These are phyloP conservation scores for Kryphioiulus occultus DNA, from an alignment of 2,888 invertebrate genomes.

Conservation along the genomic window DNA sequence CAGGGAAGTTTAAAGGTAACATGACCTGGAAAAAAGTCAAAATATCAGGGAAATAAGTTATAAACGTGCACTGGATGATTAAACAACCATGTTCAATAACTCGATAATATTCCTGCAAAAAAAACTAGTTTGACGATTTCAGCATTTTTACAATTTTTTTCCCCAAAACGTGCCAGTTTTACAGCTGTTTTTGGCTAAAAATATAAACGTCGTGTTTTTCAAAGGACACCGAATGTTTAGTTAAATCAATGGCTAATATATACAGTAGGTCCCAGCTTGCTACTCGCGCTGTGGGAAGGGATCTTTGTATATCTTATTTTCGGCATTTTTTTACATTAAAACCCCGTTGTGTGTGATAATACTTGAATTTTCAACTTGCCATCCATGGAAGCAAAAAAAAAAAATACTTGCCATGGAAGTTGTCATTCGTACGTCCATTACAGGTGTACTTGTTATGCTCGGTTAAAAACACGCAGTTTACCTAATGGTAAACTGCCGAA, in stretches of 20 bases:
- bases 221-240: slow-evolving; percentile 39
- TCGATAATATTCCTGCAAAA: not conserved
- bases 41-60: too few species aligned
- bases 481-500: not conserved
- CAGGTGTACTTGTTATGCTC: not conserved
- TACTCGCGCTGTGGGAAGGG: slow-evolving; percentile 16
- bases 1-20: too few species aligned
- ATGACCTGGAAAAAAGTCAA: too few species aligned
- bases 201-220: slow-evolving; percentile 27
- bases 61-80: too few species aligned
- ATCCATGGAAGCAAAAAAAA: not conserved
- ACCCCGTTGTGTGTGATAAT: slow-evolving; percentile 36
- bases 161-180: not conserved
- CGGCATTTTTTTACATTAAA: slow-evolving; percentile 39
- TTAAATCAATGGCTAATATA: slow-evolving; percentile 39
- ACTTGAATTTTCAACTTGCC: slow-evolving; percentile 18
- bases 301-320: slow-evolving; percentile 38
- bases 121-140: not conserved
- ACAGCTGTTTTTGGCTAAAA: slow-evolving; percentile 16
- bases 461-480: not conserved
- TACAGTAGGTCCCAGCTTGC: slow-evolving; percentile 32
- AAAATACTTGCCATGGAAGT: not conserved
- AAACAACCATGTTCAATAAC: slow-evolving; percentile 4
- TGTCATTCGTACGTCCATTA: slow-evolving; percentile 20
- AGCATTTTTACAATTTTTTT: not conserved